These are phyloP conservation scores for Micrasema longulum DNA, from an alignment of 1,140 invertebrate species.

Conservation along the genomic window DNA sequence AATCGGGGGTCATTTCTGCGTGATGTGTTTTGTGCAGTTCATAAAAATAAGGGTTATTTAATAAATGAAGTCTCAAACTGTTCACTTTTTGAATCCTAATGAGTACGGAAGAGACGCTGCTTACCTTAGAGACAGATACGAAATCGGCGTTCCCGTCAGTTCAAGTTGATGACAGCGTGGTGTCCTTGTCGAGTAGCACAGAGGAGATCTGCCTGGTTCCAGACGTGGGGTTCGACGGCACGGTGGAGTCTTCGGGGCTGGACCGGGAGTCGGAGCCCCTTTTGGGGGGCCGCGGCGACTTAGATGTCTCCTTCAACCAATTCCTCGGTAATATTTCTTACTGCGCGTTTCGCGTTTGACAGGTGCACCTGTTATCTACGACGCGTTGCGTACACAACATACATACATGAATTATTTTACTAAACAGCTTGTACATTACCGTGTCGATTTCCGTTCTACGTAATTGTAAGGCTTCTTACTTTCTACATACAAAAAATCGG, in stretches of 20 bases:
- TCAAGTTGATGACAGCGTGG: slow-evolving; percentile 66
- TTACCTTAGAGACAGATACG: slow-evolving; percentile 69
- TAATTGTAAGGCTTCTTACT: slow-evolving; percentile 44
- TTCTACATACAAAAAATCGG: slow-evolving; percentile 36
- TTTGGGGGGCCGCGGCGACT: slow-evolving; percentile 83
- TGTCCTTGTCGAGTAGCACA: slow-evolving; percentile 67
- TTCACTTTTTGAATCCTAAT: slow-evolving; percentile 64
- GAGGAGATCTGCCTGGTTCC: slow-evolving; percentile 77
- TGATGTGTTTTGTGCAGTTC: slow-evolving; percentile 39
- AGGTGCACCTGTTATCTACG: slow-evolving; percentile 29
- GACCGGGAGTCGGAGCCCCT: slow-evolving; percentile 91
- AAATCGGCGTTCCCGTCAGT: slow-evolving; percentile 59
- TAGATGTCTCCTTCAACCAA: slow-evolving; percentile 81
- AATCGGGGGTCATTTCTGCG: slow-evolving; percentile 32
- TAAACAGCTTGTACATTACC: slow-evolving; percentile 5
- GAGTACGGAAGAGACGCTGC: slow-evolving; percentile 70
- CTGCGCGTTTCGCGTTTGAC: slow-evolving; percentile 29
- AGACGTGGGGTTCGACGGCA: slow-evolving; percentile 74
- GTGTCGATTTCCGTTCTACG: slow-evolving; percentile 38
- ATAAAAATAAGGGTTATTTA: slow-evolving; percentile 56
- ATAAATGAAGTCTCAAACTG: slow-evolving; percentile 67
- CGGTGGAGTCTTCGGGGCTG: slow-evolving; percentile 80
- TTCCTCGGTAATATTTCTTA: slow-evolving; percentile 77
- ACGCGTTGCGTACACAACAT: slow-evolving; percentile 21
- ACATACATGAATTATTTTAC: slow-evolving; percentile 32